phyloP scores from a whole-genome alignment of 2,797 vertebrate genomes.

The Passerculus sandwichensis region DNA sequence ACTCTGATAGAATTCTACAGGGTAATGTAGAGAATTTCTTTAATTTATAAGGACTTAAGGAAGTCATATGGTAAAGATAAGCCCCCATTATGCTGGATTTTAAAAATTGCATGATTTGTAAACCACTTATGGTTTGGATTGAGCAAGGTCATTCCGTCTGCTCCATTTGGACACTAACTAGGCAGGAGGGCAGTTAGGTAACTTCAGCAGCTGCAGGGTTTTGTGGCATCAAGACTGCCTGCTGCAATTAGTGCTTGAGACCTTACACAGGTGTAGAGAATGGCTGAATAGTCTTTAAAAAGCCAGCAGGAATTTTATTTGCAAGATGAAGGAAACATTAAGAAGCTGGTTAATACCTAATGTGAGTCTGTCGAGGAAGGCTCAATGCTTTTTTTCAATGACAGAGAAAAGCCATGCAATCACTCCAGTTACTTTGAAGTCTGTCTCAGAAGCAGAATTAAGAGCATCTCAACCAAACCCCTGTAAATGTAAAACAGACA shows the following conservation, averaged over 20 bases:
- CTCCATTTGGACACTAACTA: background rate
- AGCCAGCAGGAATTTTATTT: background rate
- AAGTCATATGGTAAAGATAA: background rate
- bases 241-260: background rate
- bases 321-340: background rate
- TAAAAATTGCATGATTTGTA: background rate
- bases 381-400: background rate
- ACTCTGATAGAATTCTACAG: background rate
- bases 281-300: background rate
- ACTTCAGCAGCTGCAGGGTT: background rate
- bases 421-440: background rate
- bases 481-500: background rate
- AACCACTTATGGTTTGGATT: background rate
- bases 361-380: background rate
- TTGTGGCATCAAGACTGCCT: background rate
- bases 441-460: background rate
- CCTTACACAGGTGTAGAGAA: background rate
- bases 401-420: background rate
- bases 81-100: fast-evolving
- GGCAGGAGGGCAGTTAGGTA: background rate
- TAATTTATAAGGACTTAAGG: background rate
- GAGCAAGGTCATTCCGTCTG: background rate
- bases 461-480: background rate
- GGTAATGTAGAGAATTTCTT: background rate
- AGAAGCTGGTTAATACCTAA: background rate